phyloP scores from a whole-genome alignment of 2,113 vertebrate genomes.

The Polyodon spathula region DNA sequence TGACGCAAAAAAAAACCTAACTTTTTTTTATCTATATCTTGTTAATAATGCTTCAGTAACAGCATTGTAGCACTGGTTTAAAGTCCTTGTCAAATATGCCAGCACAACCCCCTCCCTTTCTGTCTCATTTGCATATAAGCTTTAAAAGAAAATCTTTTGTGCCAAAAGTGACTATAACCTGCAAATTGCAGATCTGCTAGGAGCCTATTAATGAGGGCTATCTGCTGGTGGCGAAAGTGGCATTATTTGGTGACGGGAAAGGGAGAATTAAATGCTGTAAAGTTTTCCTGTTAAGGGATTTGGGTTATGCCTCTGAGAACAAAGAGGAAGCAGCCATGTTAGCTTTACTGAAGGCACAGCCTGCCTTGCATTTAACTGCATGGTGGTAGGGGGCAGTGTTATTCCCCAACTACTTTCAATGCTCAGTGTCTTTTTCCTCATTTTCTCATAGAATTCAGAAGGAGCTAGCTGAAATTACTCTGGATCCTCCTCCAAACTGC shows the following conservation, averaged over 20 bases:
- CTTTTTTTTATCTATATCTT: conserved; percentile 19
- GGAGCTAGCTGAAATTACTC: conserved; percentile 86
- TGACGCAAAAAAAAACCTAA: too few species aligned
- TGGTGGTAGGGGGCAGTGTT: conserved; percentile 87
- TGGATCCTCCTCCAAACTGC: conserved; percentile 88
- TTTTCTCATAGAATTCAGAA: conserved; percentile 83
- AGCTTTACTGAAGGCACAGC: conserved; percentile 79
- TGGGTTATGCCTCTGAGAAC: conserved; percentile 86
- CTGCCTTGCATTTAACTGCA: conserved; percentile 76
- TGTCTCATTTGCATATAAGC: conserved; percentile 81
- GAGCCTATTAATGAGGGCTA: conserved; percentile 35
- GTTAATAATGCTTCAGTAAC: conserved; percentile 38
- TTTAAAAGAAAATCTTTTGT: conserved; percentile 69
- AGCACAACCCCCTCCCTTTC: conserved; percentile 40
- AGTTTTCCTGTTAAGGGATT: conserved; percentile 79
- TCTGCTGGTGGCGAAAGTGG: conserved; percentile 32
- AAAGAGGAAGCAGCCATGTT: conserved; percentile 95
- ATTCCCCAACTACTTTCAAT: conserved; percentile 65
- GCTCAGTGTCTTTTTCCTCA: conserved; percentile 67
- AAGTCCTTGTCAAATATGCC: conserved; percentile 69
- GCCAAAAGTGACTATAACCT: conserved; percentile 51
- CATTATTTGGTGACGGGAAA: conserved; percentile 30
- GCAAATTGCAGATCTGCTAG: conserved; percentile 35
- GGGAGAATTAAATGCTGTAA: conserved; percentile 59
- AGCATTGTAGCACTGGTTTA: conserved; percentile 44